Percentiles rank a stretch among this genome's conserved stretches.
Conservation (phyloP, 1,140 invertebrate species). For the Cydia splendana region DNA sequence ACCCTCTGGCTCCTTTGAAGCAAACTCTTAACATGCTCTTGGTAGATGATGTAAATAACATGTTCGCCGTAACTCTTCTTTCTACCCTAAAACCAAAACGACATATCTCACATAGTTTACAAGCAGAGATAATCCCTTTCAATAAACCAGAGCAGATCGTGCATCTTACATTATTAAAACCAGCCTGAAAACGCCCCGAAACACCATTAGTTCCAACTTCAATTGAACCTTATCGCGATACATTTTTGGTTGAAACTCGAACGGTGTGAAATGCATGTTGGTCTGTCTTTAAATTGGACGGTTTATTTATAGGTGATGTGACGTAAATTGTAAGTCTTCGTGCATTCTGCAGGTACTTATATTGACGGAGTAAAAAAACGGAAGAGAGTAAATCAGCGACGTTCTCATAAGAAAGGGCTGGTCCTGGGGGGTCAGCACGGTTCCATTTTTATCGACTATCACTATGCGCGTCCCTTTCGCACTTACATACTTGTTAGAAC, state of each 20-base stretch:
- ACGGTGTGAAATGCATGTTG: neutral
- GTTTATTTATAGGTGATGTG: constrained; percentile 33
- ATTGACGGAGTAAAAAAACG: neutral
- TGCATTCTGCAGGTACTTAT: constrained; percentile 18
- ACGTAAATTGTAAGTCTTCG: constrained; percentile 32
- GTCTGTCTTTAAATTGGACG: neutral
- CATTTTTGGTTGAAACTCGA: neutral
- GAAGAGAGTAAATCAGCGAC: neutral
- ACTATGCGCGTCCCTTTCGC: no score
- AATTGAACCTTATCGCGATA: neutral
- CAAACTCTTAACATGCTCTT: neutral
- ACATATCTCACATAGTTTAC: neutral
- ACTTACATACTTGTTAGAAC: no score
- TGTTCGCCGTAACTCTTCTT: neutral
- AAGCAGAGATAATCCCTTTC: neutral
- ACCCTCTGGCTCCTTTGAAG: neutral
- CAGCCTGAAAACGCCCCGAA: neutral
- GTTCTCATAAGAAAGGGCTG: no score
- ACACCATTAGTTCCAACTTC: neutral
- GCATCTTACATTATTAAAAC: constrained; percentile 2
- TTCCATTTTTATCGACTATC: no score
- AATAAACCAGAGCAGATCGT: neutral
- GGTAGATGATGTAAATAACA: neutral
- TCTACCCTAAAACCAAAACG: neutral
- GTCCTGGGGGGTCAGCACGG: no score